Evolutionary conservation across 2,797 vertebrate species (phyloP).

Genomic region (Scolopax bukidnonensis): DNA sequence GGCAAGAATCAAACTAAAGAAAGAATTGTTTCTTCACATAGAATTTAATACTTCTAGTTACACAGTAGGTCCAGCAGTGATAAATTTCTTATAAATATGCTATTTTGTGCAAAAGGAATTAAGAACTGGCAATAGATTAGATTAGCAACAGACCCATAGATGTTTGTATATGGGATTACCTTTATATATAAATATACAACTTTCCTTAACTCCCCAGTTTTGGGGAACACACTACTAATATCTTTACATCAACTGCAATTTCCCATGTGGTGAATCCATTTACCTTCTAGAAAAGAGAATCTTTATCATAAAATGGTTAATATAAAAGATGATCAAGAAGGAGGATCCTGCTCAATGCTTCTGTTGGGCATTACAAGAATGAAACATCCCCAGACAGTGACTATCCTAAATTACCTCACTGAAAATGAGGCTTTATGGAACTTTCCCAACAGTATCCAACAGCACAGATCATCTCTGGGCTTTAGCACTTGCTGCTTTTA

Average conservation of each 20-base stretch:
- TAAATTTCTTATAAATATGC: neutral
- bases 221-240: neutral
- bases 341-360: neutral
- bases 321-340: neutral
- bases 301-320: neutral
- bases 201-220: neutral
- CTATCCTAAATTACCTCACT: neutral
- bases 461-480: neutral
- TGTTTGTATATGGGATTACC: neutral
- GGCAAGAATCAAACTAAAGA: neutral
- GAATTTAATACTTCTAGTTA: neutral
- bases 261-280: neutral
- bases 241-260: neutral
- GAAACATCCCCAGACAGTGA: neutral
- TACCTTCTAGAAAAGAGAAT: neutral
- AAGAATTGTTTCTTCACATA: neutral
- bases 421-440: neutral
- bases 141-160: neutral
- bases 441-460: neutral
- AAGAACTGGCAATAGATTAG: neutral
- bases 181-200: neutral
- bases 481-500: neutral
- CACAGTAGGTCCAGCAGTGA: neutral
- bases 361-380: neutral
- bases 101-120: neutral